Evolutionary conservation across 2,113 vertebrate genomes (phyloP).

Genomic region (Pollachius pollachius): DNA sequence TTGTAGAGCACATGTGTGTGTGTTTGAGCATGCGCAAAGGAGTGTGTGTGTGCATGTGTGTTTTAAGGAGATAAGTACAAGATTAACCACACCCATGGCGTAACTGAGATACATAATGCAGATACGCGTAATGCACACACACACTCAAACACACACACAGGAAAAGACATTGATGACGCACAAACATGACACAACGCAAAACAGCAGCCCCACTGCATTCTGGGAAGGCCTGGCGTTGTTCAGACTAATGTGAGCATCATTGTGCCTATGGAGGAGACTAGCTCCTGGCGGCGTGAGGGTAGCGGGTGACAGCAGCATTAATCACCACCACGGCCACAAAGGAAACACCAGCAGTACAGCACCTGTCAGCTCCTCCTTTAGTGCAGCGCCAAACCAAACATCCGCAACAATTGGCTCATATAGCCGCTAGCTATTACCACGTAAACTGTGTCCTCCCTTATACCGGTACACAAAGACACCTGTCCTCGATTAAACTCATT

Average conservation of each 20-base stretch:
- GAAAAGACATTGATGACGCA: too few species aligned
- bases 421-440: slow-evolving; percentile 38
- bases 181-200: too few species aligned
- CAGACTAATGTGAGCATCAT: slow-evolving; percentile 43
- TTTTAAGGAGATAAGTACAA: slow-evolving; percentile 56
- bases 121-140: slow-evolving; percentile 20
- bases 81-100: slow-evolving; percentile 51
- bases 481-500: not conserved
- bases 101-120: slow-evolving; percentile 26
- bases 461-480: not conserved
- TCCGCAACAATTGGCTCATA: not conserved
- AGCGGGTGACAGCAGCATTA: slow-evolving; percentile 34
- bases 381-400: slow-evolving; percentile 29
- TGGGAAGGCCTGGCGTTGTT: slow-evolving; percentile 16
- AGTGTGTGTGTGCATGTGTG: slow-evolving; percentile 35
- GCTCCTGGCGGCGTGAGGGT: slow-evolving; percentile 15
- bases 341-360: slow-evolving; percentile 44
- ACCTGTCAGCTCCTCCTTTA: slow-evolving; percentile 32
- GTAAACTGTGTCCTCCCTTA: slow-evolving; percentile 30
- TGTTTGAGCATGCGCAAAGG: slow-evolving; percentile 40
- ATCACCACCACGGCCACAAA: slow-evolving; percentile 45
- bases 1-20: not conserved
- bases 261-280: slow-evolving; percentile 36
- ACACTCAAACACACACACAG: not conserved
- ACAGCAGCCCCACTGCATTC: not conserved